These are phyloP conservation scores for Phalacrocorax carbo DNA, from an alignment of 2,113 vertebrate genomes.

Conservation along the genomic window DNA sequence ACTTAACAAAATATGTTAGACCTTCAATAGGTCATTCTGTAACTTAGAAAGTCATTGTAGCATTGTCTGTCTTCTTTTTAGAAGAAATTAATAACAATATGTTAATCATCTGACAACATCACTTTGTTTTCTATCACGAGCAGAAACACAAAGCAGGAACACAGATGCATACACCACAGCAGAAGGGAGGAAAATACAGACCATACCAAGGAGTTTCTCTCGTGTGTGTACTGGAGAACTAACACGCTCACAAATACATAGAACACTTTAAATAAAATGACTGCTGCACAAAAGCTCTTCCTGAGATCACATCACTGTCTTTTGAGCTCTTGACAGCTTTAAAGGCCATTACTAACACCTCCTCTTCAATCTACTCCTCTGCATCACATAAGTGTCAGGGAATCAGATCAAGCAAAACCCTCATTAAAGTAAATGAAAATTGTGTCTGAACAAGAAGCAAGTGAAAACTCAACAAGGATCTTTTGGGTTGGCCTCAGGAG, in stretches of 20 bases:
- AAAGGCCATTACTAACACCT: conserved; percentile 17
- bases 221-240: neutral
- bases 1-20: neutral
- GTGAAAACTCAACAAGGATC: neutral
- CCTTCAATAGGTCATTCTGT: neutral
- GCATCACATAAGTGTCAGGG: neutral
- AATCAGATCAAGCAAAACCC: neutral
- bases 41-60: neutral
- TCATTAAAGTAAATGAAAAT: neutral
- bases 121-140: neutral
- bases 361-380: conserved; percentile 7
- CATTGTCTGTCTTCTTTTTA: neutral
- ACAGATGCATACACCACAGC: neutral
- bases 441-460: neutral
- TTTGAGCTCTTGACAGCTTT: neutral
- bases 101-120: neutral
- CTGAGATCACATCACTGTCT: neutral
- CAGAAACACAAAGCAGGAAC: neutral
- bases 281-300: neutral
- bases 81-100: neutral
- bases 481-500: neutral
- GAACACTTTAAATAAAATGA: neutral
- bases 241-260: neutral
- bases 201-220: neutral
- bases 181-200: neutral